Percentiles rank a stretch among this genome's conserved stretches.
Evolutionary conservation across 2,113 vertebrate genomes (phyloP).

Genomic region (Excalfactoria chinensis): DNA sequence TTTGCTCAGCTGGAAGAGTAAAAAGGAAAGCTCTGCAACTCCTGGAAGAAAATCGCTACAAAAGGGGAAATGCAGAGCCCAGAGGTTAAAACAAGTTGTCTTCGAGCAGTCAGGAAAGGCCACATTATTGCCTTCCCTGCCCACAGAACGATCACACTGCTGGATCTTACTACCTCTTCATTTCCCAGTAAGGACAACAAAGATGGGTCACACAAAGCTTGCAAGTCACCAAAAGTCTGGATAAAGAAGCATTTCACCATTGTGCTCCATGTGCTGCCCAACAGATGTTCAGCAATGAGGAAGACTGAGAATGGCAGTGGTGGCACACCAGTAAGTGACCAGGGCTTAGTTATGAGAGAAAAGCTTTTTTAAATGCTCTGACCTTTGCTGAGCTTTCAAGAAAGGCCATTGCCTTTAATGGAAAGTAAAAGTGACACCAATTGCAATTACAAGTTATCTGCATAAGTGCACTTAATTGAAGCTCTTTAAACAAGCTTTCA

Average conservation of each 20-base stretch:
- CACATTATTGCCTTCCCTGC: neutral
- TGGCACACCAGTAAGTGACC: neutral
- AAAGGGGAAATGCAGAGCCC: neutral
- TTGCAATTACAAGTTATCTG: neutral
- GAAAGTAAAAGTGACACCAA: neutral
- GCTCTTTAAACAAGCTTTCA: neutral
- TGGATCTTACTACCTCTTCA: neutral
- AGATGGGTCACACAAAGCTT: neutral
- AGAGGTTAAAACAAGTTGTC: neutral
- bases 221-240: neutral
- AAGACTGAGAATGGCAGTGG: accelerated
- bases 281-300: neutral
- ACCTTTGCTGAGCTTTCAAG: neutral
- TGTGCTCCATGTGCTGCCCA: neutral
- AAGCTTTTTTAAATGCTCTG: neutral
- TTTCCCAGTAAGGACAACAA: neutral
- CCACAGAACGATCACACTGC: accelerated
- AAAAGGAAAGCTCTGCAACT: neutral
- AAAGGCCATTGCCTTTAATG: neutral
- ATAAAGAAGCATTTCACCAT: neutral
- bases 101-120: neutral
- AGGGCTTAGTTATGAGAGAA: neutral
- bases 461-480: neutral
- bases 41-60: neutral
- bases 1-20: neutral